Base-by-base conservation (phyloP, 2,888 invertebrate species). In the Drosophila percnosoma region DNA sequence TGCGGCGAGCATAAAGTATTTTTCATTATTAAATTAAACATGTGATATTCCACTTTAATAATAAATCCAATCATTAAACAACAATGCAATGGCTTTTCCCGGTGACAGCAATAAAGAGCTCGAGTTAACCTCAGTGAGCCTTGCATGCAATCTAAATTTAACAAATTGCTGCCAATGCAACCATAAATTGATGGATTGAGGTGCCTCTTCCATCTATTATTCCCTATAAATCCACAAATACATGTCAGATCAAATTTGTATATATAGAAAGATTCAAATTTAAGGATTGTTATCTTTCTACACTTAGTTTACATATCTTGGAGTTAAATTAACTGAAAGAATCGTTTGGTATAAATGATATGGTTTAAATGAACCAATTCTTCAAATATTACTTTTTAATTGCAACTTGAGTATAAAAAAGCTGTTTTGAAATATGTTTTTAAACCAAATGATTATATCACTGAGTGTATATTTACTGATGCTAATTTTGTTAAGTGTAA, bases 11-110 rank as follows among this genome's bases (percentile, higher is more conserved):
- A 68, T 72, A 55, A 73, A 75, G 54, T 52, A 64, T 62, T 58
- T 72, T 70, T 68, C 69, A 73, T 86, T 68, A 88, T 86, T 83
- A 66, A 88, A 88, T 84, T 83, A 73, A 66, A 67, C 73, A 54
- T 45, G 60, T 62, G 67, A 79, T 62, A 62, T 55, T 66, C 65
- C 60, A 70, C 53, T 68, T 71, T 40, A 64, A 48, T 64, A 53
- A 67, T 52, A 76, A 76, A 73, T 55, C 68, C 63, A 40, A 66
- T 66, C 71, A 65, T 53, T 45, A 34, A 64, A 34, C 55, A 27
- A 73, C 55, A 73, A 60, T 54, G 52, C 38, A 40, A 42, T 34
- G 40, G 24, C 2, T 29, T 7, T 42, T 51, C 36, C 13, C 4
- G 53, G 33, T 63, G 62, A 0, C 53, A 34, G 31, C 31, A 18